Base-by-base conservation (phyloP, 2,888 invertebrate species). In the Sturmia bella region DNA sequence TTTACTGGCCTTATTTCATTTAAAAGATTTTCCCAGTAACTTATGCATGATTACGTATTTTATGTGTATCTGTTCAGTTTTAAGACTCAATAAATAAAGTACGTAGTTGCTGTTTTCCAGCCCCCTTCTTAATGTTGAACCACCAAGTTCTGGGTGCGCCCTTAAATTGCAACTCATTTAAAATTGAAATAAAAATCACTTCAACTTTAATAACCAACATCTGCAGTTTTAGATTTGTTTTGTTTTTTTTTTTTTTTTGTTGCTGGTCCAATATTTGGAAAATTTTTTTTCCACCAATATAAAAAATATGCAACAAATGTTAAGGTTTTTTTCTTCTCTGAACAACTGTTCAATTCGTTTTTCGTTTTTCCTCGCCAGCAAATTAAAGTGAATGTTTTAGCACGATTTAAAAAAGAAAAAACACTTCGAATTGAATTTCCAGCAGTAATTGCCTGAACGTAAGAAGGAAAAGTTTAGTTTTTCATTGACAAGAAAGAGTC, bases 371-470 rank as follows among this genome's bases (percentile, higher is more conserved):
- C 9, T 32, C 32, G 32, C 32, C 56, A 59, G 68, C 64, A 78
- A 82, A 82, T 78, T 82, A 82, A 82, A 82, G 82, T 82, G 82
- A 82, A 82, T 69, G 82, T 74, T 75, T 78, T 78, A 56, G 78
- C 82, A 82, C 82, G 82, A 78, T 78, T 78, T 74, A 54, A 19
- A 27, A 41, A 54, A 32, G 21, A 63, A 63, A 54, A 43, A 13
- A 21, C 7, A 11, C 39, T 77, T 56, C 69, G 48, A 27, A 41
- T 57, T 78, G 13, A n/a, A 27, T n/a, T 63, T 15, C 17, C 17
- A 57, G 41, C 59, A 52, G 69, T 61, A 37, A 45, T 61, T 43
- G 21, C 17, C 24, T 2, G 13, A 27, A 41, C 21, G 1, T 39
- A 45, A 27, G 13, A 43, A 41, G 43, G 32, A 54, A 50, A 21